Conservation (phyloP, 2,888 invertebrate species). For the Scaptodrosophila latifasciaeformis region DNA sequence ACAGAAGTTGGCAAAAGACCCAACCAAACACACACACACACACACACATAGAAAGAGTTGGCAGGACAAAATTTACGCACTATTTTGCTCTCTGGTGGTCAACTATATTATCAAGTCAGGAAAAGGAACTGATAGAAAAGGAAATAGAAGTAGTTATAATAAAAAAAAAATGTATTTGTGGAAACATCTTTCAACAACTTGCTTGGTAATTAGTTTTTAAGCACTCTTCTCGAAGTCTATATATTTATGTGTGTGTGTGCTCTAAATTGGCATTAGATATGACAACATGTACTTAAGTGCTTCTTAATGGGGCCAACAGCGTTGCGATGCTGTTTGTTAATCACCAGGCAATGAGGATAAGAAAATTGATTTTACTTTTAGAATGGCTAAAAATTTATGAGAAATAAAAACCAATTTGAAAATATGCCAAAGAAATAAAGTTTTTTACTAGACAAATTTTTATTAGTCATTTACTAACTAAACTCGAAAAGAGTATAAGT, state of each 20-base stretch:
- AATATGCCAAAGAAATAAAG: too few species aligned
- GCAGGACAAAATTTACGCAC: constrained; percentile 39
- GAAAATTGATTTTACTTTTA: constrained; percentile 57
- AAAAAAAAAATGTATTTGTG: constrained; percentile 2
- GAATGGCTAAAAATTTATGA: constrained; percentile 38
- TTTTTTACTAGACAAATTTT: too few species aligned
- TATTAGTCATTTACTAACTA: too few species aligned
- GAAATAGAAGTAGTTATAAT: constrained; percentile 1
- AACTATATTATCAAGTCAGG: constrained; percentile 10
- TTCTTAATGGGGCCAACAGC: constrained; percentile 55
- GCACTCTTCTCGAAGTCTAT: constrained; percentile 27
- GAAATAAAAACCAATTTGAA: too few species aligned
- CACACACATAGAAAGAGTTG: constrained; percentile 4
- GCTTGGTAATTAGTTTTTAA: constrained; percentile 66
- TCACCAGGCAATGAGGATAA: constrained; percentile 43
- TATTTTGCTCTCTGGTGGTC: too few species aligned
- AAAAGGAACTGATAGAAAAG: background rate
- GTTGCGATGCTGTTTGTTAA: constrained; percentile 53
- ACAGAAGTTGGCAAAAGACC: constrained; percentile 22
- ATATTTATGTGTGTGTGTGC: constrained; percentile 24
- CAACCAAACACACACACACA: background rate
- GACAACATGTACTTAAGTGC: constrained; percentile 64
- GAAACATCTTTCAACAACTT: constrained; percentile 38
- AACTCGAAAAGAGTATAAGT: too few species aligned
- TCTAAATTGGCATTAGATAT: constrained; percentile 45